Evolutionary conservation across 2,797 vertebrate genomes (phyloP).

Genomic region (Anomalospiza imberbis): DNA sequence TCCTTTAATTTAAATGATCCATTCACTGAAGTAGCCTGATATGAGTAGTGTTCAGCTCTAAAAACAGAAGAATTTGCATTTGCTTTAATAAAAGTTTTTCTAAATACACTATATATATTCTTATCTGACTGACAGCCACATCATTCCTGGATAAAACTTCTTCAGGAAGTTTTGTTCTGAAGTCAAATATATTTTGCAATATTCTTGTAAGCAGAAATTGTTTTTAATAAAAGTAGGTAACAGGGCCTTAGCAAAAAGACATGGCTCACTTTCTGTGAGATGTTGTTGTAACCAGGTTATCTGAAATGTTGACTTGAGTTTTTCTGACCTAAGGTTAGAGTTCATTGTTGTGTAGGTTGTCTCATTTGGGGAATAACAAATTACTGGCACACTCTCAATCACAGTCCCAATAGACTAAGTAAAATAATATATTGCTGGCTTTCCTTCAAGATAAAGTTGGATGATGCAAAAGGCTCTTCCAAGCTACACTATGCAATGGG

Average conservation of each 20-base stretch:
- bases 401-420: neutral
- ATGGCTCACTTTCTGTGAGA: neutral
- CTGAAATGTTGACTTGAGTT: neutral
- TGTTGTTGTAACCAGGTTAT: neutral
- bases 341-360: neutral
- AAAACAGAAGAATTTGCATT: neutral
- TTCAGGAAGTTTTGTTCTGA: neutral
- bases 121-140: neutral
- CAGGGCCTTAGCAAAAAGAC: neutral
- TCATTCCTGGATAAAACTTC: neutral
- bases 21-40: neutral
- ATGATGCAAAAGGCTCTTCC: neutral
- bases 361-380: neutral
- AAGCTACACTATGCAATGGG: neutral
- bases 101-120: neutral
- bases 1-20: neutral
- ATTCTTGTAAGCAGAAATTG: neutral
- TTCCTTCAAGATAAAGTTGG: neutral
- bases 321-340: neutral
- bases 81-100: neutral
- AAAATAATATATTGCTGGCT: neutral
- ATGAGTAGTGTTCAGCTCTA: neutral
- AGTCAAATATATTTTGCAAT: neutral
- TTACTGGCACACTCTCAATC: neutral
- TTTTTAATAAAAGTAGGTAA: neutral